Conservation (phyloP, 2,888 invertebrate genomes). For the Dermolepida albohirtum region DNA sequence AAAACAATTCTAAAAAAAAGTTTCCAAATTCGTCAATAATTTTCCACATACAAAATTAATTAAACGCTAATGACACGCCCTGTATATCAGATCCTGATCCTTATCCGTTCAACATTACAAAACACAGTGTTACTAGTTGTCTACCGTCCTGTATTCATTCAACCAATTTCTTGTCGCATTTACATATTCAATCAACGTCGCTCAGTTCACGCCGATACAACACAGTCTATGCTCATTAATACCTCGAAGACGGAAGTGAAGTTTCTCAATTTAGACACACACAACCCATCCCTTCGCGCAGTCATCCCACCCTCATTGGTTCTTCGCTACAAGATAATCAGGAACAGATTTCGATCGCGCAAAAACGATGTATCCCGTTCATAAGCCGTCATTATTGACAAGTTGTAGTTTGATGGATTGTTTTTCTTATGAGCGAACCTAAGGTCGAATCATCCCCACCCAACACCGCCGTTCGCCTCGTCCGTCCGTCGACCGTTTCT, state of each 20-base stretch:
- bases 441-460: not conserved
- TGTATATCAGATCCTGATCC: not conserved
- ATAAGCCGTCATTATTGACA: constrained; percentile 39
- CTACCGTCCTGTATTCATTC: not conserved
- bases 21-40: too few species aligned
- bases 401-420: constrained; percentile 40
- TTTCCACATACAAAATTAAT: not conserved
- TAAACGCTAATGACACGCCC: not conserved
- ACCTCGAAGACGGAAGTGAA: constrained; percentile 9
- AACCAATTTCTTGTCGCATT: constrained; percentile 29
- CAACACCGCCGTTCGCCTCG: not conserved
- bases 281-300: not conserved
- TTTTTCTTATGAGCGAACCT: constrained; percentile 35
- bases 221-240: constrained; percentile 9
- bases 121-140: constrained; percentile 8
- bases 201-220: constrained; percentile 5
- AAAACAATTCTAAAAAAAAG: too few species aligned
- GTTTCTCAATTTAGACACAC: constrained; percentile 6
- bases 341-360: constrained; percentile 20
- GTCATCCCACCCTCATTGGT: not conserved
- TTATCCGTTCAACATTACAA: constrained; percentile 1
- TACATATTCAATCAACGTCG: constrained; percentile 32
- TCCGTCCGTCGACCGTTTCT: constrained; percentile 2
- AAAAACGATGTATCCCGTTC: constrained; percentile 25
- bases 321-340: constrained; percentile 16